Percentiles rank a stretch among this genome's conserved stretches.
phyloP scores from a whole-genome alignment of 2,888 invertebrate species.

The Beris morrisii region DNA sequence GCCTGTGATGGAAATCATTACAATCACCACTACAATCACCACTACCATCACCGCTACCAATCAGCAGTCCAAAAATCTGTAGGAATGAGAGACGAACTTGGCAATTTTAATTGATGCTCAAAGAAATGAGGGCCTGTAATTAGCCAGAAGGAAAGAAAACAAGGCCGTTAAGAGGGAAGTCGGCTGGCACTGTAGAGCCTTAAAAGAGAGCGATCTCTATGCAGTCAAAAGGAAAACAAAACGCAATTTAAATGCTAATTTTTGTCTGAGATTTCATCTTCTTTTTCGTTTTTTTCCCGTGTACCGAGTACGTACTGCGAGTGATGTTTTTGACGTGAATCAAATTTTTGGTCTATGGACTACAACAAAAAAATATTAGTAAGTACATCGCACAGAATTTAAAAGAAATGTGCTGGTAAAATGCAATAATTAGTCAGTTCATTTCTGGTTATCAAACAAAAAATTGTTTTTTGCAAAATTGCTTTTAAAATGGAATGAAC shows the following conservation, averaged over 20 bases:
- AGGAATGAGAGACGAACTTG: conserved; percentile 12
- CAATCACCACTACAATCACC: no score
- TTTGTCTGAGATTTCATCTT: conserved; percentile 31
- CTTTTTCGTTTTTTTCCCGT: not conserved
- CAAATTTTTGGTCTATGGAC: conserved; percentile 16
- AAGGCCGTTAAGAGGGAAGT: conserved; percentile 26
- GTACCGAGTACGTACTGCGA: not conserved
- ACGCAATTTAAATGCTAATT: conserved; percentile 32
- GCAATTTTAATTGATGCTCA: conserved; percentile 31
- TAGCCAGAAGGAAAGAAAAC: conserved; percentile 29
- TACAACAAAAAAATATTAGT: conserved; percentile 13
- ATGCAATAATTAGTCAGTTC: conserved; percentile 23
- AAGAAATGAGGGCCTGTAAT: conserved; percentile 32
- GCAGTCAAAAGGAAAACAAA: conserved; percentile 20
- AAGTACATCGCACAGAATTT: not conserved
- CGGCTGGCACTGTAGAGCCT: not conserved
- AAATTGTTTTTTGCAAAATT: no score
- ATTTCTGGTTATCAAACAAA: not conserved
- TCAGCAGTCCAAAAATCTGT: no score
- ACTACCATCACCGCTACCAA: no score
- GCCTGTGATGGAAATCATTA: no score
- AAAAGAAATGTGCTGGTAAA: conserved; percentile 6
- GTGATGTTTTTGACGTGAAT: conserved; percentile 16
- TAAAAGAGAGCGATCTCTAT: conserved; percentile 14
- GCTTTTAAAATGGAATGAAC: no score